A percentile compares a stretch with the other conserved stretches of the same genome.
These are phyloP conservation scores for Aphaenogaster floridana DNA, from an alignment of 1,140 invertebrate species.

Conservation along the genomic window DNA sequence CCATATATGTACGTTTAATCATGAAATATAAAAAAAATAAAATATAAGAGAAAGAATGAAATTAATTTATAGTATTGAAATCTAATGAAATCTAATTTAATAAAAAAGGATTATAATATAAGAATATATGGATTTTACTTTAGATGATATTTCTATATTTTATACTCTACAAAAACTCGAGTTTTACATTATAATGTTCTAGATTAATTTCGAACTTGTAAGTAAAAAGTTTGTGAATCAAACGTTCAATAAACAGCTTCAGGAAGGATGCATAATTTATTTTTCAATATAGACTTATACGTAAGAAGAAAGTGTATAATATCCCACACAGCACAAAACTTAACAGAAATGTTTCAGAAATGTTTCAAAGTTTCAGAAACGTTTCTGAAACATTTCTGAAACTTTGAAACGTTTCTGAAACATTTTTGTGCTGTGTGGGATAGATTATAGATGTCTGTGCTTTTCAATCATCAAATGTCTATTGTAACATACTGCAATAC, in stretches of 20 bases:
- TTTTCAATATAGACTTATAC: neutral
- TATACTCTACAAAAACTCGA: neutral
- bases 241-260: neutral
- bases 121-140: neutral
- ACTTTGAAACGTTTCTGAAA: too few species aligned
- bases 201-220: constrained; percentile 3
- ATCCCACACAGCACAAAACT: too few species aligned
- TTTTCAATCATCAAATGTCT: too few species aligned
- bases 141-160: neutral
- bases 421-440: too few species aligned
- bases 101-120: neutral
- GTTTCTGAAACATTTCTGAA: too few species aligned
- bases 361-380: too few species aligned
- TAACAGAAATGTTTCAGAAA: too few species aligned
- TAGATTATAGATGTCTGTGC: too few species aligned
- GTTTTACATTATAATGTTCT: neutral
- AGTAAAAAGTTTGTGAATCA: neutral
- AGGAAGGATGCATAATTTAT: neutral
- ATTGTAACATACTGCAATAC: neutral
- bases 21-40: neutral
- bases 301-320: too few species aligned
- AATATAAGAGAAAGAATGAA: neutral
- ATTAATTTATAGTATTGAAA: neutral
- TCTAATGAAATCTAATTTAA: constrained; percentile 11
- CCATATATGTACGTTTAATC: neutral